Percentiles rank a stretch among this genome's conserved stretches.
Conservation (phyloP, 2,888 invertebrate species). For the Lasioglossum vierecki region DNA sequence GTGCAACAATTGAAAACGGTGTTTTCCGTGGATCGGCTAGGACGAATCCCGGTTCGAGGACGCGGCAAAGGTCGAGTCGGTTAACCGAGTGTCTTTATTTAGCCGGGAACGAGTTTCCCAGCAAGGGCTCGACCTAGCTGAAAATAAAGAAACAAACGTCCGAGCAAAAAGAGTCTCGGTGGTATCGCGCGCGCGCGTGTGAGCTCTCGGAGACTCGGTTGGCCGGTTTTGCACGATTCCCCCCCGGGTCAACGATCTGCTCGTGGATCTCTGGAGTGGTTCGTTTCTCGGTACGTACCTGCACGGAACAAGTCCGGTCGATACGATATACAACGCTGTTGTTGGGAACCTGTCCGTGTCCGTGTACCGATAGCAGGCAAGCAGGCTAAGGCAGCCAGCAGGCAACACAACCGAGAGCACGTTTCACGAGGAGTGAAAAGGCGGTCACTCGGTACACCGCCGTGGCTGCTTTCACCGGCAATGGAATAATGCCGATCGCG, state of each 20-base stretch:
- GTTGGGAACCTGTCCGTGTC: conserved; percentile 15
- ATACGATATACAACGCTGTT: conserved; percentile 1
- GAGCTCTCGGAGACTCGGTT: conserved; percentile 12
- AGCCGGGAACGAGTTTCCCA: conserved; percentile 22
- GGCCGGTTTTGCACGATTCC: conserved; percentile 50
- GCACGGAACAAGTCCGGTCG: conserved; percentile 19
- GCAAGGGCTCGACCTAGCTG: conserved; percentile 18
- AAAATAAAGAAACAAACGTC: conserved; percentile 47
- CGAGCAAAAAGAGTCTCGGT: conserved; percentile 12
- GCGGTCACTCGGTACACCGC: conserved; percentile 74
- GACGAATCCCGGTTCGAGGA: conserved; percentile 14
- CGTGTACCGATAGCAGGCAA: conserved; percentile 25
- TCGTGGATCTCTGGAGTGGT: conserved; percentile 31
- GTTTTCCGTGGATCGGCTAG: neutral
- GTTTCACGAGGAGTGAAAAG: conserved; percentile 77
- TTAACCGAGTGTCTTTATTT: conserved; percentile 20
- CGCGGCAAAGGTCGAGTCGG: conserved; percentile 41
- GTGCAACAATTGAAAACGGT: neutral
- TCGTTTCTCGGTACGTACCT: conserved; percentile 24
- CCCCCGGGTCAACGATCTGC: conserved; percentile 60
- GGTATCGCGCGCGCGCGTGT: neutral
- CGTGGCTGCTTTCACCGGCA: conserved; percentile 74
- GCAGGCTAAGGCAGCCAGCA: neutral
- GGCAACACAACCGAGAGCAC: conserved; percentile 21
- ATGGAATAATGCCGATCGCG: conserved; percentile 66